Evolutionary conservation across 2,888 invertebrate species (phyloP), one percentile per base, ranked within the genome.

Genomic region (Strigamia crassipes): DNA sequence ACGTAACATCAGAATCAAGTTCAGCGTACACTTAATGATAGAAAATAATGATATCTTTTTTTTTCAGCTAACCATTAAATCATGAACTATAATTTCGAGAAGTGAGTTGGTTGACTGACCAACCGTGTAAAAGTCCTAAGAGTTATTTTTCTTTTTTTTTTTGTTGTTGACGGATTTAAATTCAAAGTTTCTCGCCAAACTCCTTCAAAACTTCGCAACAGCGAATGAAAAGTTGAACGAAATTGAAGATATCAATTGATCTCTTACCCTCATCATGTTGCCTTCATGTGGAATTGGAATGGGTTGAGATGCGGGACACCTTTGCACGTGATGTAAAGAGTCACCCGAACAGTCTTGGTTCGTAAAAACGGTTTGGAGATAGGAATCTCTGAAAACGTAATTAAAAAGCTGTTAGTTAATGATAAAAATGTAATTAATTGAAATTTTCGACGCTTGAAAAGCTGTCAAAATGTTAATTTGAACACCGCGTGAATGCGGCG

Each of bases 281-380:
- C 51, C 51, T 15, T 51, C 51, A 18, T 51, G n/a, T 18, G 51
- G 51, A 51, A 51, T 51, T 51, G 51, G 51, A 51, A 51, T 51
- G 51, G 51, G 51, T 51, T 51, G 51, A 13, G 51, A 51, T 51
- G 51, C 51, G n/a, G 51, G n/a, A 51, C 51, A 51, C 51, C 51
- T 51, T 51, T 51, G 51, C 18, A 18, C 18, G n/a, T 51, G 51
- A 51, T 51, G 51, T 51, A 18, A 4, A n/a, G 18, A n/a, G 18
- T 51, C 51, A 6, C 51, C 51, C 2, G 51, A 51, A 18, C 15
- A 51, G 51, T 51, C 51, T 9, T 51, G 51, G n/a, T 42, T 3
- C 10, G 42, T 10, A 42, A 42, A 42, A 42, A 12, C 15, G 10
- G 6, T 15, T 42, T 42, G 42, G 10, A 51, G n/a, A n/a, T 51